These are phyloP conservation scores for Mycetomoellerius zeteki DNA, from an alignment of 1,140 invertebrate species.

Conservation along the genomic window DNA sequence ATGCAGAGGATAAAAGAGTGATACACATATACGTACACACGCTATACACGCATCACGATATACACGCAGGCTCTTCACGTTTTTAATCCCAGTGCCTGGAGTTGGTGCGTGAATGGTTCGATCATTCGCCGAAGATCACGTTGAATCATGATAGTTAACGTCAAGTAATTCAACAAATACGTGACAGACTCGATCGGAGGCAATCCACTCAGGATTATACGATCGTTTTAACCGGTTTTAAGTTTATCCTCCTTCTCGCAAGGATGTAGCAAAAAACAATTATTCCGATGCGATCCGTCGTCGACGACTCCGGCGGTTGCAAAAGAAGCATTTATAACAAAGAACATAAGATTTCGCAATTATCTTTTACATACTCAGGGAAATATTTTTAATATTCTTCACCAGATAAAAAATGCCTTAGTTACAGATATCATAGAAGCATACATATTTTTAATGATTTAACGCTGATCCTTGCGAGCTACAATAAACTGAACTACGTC, in stretches of 20 bases:
- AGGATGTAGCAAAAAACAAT: constrained; percentile 29
- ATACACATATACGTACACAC: constrained; percentile 47
- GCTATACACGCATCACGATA: constrained; percentile 49
- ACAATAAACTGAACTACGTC: not conserved
- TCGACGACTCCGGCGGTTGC: constrained; percentile 68
- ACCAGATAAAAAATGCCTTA: constrained; percentile 6
- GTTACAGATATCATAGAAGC: constrained; percentile 30
- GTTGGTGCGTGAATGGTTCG: constrained; percentile 63
- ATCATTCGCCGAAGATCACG: constrained; percentile 45
- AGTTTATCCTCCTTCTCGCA: constrained; percentile 17
- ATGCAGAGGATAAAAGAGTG: constrained; percentile 67
- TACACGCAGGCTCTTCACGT: constrained; percentile 80
- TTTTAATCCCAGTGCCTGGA: constrained; percentile 67
- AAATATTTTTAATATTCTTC: constrained; percentile 36
- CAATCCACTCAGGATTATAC: not conserved
- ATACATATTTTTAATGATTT: constrained; percentile 5
- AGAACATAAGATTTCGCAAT: not conserved
- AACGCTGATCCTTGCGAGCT: constrained; percentile 43
- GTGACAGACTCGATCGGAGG: constrained; percentile 13
- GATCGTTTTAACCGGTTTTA: constrained; percentile 37
- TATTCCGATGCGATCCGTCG: constrained; percentile 52
- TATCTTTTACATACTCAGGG: constrained; percentile 13
- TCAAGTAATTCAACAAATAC: not conserved
- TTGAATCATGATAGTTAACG: constrained; percentile 2
- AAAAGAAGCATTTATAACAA: not conserved